Evolutionary conservation across 2,888 invertebrate genomes (phyloP).

Genomic region (Eupelmus urozonus): DNA sequence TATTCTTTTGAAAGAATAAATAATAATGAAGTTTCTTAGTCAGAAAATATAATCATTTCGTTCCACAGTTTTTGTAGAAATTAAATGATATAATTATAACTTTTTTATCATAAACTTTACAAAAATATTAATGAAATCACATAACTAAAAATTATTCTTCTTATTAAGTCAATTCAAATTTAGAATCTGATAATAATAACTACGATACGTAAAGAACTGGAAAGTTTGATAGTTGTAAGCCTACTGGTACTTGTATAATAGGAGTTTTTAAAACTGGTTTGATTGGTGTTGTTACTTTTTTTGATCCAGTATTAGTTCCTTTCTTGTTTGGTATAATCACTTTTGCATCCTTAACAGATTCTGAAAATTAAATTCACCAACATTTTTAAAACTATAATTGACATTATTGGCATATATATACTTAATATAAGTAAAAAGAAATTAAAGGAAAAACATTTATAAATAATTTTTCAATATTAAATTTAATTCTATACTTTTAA

Average conservation of each 20-base stretch:
- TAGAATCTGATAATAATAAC: background rate
- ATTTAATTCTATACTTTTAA: too few species aligned
- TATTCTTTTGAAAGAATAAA: too few species aligned
- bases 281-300: background rate
- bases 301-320: background rate
- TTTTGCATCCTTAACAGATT: background rate
- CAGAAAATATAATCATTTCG: too few species aligned
- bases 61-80: too few species aligned
- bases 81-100: too few species aligned
- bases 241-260: background rate
- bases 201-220: background rate
- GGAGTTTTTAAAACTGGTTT: background rate
- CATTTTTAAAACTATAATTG: background rate
- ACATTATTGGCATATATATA: too few species aligned
- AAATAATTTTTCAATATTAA: background rate
- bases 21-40: background rate
- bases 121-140: too few species aligned
- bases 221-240: background rate
- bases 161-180: background rate
- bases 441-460: background rate
- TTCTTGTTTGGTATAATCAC: background rate
- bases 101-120: too few species aligned
- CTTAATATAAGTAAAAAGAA: background rate
- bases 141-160: too few species aligned
- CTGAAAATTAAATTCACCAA: background rate